These are phyloP conservation scores for Ophion obscuratus DNA, from an alignment of 2,888 invertebrate species.

Conservation along the genomic window DNA sequence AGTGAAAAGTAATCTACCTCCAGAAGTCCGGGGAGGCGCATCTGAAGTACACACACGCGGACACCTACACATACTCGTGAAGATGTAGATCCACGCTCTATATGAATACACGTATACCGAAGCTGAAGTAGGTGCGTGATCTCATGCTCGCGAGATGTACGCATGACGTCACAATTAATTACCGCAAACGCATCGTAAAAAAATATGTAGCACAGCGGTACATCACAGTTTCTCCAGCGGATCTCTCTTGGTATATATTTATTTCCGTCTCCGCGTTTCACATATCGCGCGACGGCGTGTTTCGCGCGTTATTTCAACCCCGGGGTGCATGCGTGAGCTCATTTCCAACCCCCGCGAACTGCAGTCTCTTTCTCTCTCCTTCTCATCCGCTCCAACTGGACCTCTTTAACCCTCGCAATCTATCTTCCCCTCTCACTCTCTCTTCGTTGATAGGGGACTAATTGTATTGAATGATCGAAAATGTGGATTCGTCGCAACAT, in stretches of 20 bases:
- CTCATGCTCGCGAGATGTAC: constrained; percentile 47
- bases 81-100: not conserved
- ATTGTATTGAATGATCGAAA: constrained; percentile 58
- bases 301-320: constrained; percentile 36
- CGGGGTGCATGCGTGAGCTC: not conserved
- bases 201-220: constrained; percentile 58
- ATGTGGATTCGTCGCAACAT: constrained; percentile 21
- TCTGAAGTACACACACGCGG: constrained; percentile 16
- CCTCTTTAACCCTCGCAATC: not conserved
- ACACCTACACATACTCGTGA: constrained; percentile 20
- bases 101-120: constrained; percentile 16
- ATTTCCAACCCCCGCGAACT: constrained; percentile 23
- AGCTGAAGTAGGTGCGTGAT: not conserved
- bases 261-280: not conserved
- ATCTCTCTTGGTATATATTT: not conserved
- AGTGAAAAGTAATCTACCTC: constrained; percentile 67
- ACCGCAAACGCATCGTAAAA: constrained; percentile 62
- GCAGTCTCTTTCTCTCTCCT: constrained; percentile 2
- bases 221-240: constrained; percentile 22
- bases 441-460: constrained; percentile 59
- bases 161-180: constrained; percentile 69
- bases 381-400: not conserved
- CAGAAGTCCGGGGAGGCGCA: constrained; percentile 47
- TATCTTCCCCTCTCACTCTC: constrained; percentile 4
- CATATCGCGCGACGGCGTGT: not conserved